phyloP scores from a whole-genome alignment of 2,113 vertebrate species.

The Chunga burmeisteri region DNA sequence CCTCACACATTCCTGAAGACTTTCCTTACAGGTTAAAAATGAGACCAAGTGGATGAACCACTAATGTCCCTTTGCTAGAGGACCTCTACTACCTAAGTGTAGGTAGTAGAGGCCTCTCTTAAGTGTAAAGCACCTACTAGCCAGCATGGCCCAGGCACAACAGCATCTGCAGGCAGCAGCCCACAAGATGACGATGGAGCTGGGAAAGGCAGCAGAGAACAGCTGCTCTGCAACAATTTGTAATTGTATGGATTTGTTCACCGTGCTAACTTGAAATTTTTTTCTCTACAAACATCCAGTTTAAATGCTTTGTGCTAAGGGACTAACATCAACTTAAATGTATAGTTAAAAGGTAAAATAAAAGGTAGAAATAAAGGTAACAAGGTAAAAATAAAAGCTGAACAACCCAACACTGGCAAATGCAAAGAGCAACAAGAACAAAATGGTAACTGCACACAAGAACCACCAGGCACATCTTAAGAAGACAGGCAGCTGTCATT shows the following conservation, averaged over 20 bases:
- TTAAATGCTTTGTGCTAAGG: background rate
- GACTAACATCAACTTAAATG: background rate
- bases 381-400: background rate
- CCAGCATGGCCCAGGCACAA: background rate
- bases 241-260: background rate
- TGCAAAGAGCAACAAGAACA: background rate
- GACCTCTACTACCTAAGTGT: background rate
- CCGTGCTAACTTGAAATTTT: background rate
- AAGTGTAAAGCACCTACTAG: background rate
- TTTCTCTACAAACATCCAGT: background rate
- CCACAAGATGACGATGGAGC: fast-evolving
- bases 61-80: background rate
- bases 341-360: no score
- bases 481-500: background rate
- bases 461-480: background rate
- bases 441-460: background rate
- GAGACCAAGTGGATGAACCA: background rate
- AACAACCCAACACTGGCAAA: background rate
- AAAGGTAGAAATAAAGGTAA: background rate
- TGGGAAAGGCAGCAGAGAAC: background rate
- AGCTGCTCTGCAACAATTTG: background rate
- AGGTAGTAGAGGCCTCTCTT: background rate
- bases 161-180: background rate
- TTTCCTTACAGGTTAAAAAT: background rate
- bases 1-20: background rate